Percentiles rank a stretch among this genome's conserved stretches.
These are phyloP conservation scores for Stramonita haemastoma DNA, from an alignment of 2,888 invertebrate genomes.

Conservation along the genomic window DNA sequence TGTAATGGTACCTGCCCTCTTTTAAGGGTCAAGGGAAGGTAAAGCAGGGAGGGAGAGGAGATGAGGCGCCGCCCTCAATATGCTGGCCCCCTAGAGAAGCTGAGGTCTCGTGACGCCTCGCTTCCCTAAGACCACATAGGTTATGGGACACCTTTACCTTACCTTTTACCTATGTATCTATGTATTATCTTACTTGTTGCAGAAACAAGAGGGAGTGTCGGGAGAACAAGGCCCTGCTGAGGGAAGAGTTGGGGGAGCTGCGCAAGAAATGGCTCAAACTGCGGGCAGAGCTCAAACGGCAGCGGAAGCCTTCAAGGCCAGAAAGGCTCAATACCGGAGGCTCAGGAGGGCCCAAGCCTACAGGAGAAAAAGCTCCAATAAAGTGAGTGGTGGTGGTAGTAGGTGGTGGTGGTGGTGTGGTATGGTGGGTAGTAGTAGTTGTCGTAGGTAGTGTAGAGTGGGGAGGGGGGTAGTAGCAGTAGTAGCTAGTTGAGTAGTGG, in stretches of 20 bases:
- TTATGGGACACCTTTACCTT: too few species aligned
- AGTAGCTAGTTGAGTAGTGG: too few species aligned
- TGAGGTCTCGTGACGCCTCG: too few species aligned
- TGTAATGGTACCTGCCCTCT: too few species aligned
- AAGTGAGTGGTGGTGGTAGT: neutral
- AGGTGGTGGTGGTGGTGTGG: neutral
- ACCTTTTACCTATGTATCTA: too few species aligned
- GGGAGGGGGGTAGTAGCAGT: neutral
- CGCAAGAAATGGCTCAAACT: conserved; percentile 51
- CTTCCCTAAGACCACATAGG: too few species aligned
- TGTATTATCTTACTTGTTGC: conserved; percentile 18
- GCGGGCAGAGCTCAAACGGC: conserved; percentile 42
- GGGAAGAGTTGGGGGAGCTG: conserved; percentile 51
- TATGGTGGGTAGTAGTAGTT: neutral
- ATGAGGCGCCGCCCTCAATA: too few species aligned
- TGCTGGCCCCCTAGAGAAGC: too few species aligned
- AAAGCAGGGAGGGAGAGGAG: too few species aligned
- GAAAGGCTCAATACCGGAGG: neutral
- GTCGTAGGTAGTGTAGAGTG: neutral
- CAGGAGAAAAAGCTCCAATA: neutral
- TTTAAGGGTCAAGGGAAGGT: too few species aligned
- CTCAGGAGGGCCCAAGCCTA: conserved; percentile 19
- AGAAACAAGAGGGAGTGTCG: conserved; percentile 55
- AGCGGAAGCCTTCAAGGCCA: conserved; percentile 38
- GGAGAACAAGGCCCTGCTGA: conserved; percentile 48